Conservation (phyloP, 2,888 invertebrate species). For the Drosophila colorata region DNA sequence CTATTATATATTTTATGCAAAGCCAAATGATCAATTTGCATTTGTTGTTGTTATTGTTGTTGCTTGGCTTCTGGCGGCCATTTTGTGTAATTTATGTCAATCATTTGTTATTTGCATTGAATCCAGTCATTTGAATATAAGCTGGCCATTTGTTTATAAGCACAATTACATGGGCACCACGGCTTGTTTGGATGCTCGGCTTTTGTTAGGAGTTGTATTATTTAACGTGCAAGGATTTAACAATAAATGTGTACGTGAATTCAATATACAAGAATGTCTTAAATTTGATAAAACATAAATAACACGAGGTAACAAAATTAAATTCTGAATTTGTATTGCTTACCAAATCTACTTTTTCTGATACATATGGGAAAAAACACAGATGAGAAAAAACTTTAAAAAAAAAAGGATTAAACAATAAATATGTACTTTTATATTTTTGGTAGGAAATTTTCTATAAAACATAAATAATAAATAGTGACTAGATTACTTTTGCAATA, state of each 20-base stretch:
- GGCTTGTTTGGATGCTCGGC: slow-evolving; percentile 8
- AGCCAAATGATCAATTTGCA: slow-evolving; percentile 31
- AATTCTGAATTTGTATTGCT: too few species aligned
- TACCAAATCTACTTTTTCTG: too few species aligned
- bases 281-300: too few species aligned
- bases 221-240: not conserved
- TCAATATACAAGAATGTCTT: too few species aligned
- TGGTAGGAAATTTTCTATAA: too few species aligned
- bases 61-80: slow-evolving; percentile 30
- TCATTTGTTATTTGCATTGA: slow-evolving; percentile 63
- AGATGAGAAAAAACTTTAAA: too few species aligned
- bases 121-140: slow-evolving; percentile 59
- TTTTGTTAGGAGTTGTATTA: not conserved
- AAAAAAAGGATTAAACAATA: too few species aligned
- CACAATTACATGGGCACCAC: slow-evolving; percentile 25
- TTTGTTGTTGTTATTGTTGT: slow-evolving; percentile 2
- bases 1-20: slow-evolving; percentile 28
- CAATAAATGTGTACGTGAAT: too few species aligned
- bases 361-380: too few species aligned
- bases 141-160: slow-evolving; percentile 44
- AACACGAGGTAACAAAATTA: too few species aligned
- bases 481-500: not conserved
- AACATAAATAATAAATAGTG: not conserved
- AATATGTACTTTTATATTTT: too few species aligned
- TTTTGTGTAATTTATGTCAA: slow-evolving; percentile 70